These are phyloP conservation scores for Zele albiditarsus DNA, from an alignment of 2,888 invertebrate genomes.

Conservation along the genomic window DNA sequence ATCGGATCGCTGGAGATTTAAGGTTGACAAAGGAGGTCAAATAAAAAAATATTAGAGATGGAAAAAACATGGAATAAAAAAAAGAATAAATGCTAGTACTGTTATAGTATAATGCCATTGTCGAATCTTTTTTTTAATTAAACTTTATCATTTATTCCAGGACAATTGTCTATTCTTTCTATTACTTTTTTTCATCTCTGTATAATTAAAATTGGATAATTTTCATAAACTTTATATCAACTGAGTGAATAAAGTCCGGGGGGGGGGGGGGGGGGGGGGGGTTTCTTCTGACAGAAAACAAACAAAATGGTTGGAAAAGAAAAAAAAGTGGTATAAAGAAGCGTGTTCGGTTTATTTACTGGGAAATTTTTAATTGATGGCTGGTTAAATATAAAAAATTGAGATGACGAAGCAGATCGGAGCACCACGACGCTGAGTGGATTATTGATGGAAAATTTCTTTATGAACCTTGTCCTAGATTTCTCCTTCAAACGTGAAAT, in stretches of 20 bases:
- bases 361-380: background rate
- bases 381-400: background rate
- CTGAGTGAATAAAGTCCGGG: too few species aligned
- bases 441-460: background rate
- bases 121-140: too few species aligned
- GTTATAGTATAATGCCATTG: too few species aligned
- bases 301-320: too few species aligned
- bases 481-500: background rate
- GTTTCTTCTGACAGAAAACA: background rate
- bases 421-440: background rate
- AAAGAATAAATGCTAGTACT: too few species aligned
- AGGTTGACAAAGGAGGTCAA: background rate
- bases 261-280: too few species aligned
- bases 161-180: too few species aligned
- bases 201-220: too few species aligned
- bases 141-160: too few species aligned
- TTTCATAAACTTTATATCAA: too few species aligned
- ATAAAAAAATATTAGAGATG: background rate
- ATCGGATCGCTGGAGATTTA: slow-evolving; percentile 19
- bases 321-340: too few species aligned
- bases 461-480: background rate
- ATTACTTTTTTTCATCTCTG: too few species aligned
- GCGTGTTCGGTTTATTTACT: background rate
- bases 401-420: background rate
- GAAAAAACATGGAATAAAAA: background rate